Percentiles rank a stretch among this genome's conserved stretches.
Evolutionary conservation across 2,113 vertebrate genomes (phyloP).

Genomic region (Platysteira castanea): DNA sequence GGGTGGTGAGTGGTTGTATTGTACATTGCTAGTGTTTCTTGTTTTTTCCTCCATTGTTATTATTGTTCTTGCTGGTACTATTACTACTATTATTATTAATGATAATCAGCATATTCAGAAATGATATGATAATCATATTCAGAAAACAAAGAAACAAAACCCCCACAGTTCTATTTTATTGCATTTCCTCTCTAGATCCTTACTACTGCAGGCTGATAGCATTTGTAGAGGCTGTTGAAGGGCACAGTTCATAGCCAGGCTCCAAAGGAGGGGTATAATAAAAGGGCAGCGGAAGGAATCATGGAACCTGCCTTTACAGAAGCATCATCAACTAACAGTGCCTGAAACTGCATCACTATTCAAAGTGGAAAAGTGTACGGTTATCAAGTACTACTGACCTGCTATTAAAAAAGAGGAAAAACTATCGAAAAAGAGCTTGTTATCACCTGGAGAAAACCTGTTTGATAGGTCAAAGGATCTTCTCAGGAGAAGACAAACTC

Average conservation of each 20-base stretch:
- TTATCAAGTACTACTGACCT: not conserved
- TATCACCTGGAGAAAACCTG: not conserved
- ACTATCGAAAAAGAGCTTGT: not conserved
- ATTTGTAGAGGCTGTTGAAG: not conserved
- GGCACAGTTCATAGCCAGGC: not conserved
- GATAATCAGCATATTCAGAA: no score
- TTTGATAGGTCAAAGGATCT: not conserved
- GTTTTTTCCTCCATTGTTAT: not conserved
- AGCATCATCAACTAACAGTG: not conserved
- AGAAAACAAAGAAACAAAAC: not conserved
- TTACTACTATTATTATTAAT: not conserved
- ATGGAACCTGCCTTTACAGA: not conserved
- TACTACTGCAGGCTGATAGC: not conserved
- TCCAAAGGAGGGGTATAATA: not conserved
- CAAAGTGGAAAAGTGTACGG: not conserved
- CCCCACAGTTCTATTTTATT: not conserved
- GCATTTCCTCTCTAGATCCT: not conserved
- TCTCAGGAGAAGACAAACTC: not conserved
- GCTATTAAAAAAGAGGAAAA: not conserved
- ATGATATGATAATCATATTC: no score
- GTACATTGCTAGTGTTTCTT: fast-evolving
- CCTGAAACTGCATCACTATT: not conserved
- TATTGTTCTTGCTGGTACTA: not conserved
- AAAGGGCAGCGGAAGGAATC: not conserved
- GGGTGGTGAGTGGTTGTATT: no score